Evolutionary conservation across 30 jellyfish, hydroid and myxozoan species (phyloP).

Genomic region (Cassiopea xamachana): DNA sequence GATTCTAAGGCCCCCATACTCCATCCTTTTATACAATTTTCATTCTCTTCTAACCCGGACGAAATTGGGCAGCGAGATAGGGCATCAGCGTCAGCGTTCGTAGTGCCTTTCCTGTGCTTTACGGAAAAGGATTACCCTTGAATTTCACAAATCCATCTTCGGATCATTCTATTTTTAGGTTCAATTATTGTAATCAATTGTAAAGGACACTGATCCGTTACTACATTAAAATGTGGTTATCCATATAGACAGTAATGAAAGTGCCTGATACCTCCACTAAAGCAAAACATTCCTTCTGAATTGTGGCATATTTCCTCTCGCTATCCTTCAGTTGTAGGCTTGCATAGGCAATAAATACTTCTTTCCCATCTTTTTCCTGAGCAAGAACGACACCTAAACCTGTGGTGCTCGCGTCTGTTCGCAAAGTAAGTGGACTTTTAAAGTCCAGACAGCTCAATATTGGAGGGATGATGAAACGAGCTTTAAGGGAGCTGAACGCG

Average conservation of each 20-base stretch:
- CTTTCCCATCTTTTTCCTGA: constrained; percentile 39
- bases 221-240: not conserved
- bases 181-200: not conserved
- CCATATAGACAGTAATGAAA: constrained; percentile 30
- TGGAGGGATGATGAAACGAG: constrained; percentile 10
- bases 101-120: not conserved
- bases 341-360: constrained; percentile 57
- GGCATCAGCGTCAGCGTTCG: constrained; percentile 39
- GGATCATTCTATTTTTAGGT: not conserved
- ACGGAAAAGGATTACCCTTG: constrained; percentile 9
- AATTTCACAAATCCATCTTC: constrained; percentile 29
- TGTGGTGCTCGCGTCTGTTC: constrained; percentile 46
- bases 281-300: not conserved
- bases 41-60: not conserved
- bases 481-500: constrained; percentile 6
- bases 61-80: constrained; percentile 17
- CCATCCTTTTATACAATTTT: not conserved
- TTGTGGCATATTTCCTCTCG: constrained; percentile 4
- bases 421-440: constrained; percentile 20
- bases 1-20: not conserved
- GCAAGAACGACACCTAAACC: constrained; percentile 74
- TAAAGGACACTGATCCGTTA: constrained; percentile 52
- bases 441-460: constrained; percentile 58
- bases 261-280: constrained; percentile 15
- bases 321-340: constrained; percentile 28